A percentile compares a stretch with the other conserved stretches of the same genome.
These are phyloP conservation scores for Therioaphis trifolii DNA, from an alignment of 2,888 invertebrate genomes.

Conservation along the genomic window DNA sequence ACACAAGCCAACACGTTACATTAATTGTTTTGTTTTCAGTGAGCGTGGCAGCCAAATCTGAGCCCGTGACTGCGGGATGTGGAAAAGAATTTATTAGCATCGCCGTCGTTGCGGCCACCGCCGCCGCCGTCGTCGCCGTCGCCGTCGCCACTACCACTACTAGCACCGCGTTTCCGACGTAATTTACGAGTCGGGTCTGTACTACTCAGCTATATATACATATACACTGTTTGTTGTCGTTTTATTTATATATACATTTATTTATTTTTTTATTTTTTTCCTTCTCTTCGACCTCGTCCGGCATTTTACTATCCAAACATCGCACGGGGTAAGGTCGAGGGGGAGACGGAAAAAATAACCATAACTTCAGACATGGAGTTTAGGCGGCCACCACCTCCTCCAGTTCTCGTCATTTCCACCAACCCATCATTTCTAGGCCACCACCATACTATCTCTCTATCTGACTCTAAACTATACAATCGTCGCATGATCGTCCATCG, in stretches of 20 bases:
- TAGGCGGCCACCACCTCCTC: background rate
- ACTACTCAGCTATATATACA: background rate
- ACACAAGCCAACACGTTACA: background rate
- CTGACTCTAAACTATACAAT: background rate
- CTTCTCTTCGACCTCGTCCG: background rate
- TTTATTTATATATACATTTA: background rate
- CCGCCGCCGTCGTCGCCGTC: background rate
- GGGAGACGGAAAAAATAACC: background rate
- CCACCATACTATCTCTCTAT: background rate
- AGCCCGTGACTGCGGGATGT: constrained; percentile 56
- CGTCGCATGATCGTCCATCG: background rate
- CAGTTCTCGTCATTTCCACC: background rate
- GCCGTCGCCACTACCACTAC: background rate
- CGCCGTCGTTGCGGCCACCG: background rate
- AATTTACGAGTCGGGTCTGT: constrained; percentile 40
- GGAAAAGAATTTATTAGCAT: constrained; percentile 56
- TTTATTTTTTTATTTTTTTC: too few relatives aligned
- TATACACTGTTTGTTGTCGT: background rate
- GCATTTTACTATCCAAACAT: background rate
- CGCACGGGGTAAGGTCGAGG: background rate
- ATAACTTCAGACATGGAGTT: background rate
- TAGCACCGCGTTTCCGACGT: constrained; percentile 12
- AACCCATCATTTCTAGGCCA: background rate
- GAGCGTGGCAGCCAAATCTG: constrained; percentile 58
- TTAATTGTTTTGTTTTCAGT: constrained; percentile 58